Evolutionary conservation across 1,140 invertebrate species (phyloP), one percentile per base, ranked within the genome.

Genomic region (Drosophila willistoni): DNA sequence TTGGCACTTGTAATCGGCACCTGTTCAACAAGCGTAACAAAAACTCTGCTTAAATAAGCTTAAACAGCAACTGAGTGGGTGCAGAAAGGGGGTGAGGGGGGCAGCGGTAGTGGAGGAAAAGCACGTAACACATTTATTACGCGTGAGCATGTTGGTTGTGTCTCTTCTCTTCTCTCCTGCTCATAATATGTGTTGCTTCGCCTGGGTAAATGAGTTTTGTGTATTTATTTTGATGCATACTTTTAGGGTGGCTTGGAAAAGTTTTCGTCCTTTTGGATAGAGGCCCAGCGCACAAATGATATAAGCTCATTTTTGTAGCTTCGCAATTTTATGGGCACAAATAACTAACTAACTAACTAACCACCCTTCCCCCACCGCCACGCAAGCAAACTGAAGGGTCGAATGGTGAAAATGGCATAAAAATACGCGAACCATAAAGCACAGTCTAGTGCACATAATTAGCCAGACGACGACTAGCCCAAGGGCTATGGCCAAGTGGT

Each of bases 1-100:
- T 89, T 87, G 84, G 77, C 84, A 81, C 77, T 89, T 89, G 80
- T 89, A 87, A 89, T 89, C 84, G 81, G 84, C 84, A 89, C 84
- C 84, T 89, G 84, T 89, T 84, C 81, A 89, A 90, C 84, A 89
- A 84, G 77, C 84, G 73, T 77, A 84, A 72, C 66, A 71, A 75
- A 79, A 73, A 62, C 69, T 66, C 67, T 73, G 67, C 71, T 77
- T 66, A 86, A 86, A 87, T 79, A 71, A 76, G 83, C 69, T 68
- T 68, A 78, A 64, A 74, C 44, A 51, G 17, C 44, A 51, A 22
- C 39, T 57, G 14, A 7, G 7, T 17, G 29, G 34, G 14, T 25
- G 41, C 7, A 14, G 36, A 9, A 10, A 4, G n/a, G 5, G 19
- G 7, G 33, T 39, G 12, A 36, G 3, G 60, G 60, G 34, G 14